phyloP scores from a whole-genome alignment of 1,140 invertebrate species.

The Listronotus oregonensis region DNA sequence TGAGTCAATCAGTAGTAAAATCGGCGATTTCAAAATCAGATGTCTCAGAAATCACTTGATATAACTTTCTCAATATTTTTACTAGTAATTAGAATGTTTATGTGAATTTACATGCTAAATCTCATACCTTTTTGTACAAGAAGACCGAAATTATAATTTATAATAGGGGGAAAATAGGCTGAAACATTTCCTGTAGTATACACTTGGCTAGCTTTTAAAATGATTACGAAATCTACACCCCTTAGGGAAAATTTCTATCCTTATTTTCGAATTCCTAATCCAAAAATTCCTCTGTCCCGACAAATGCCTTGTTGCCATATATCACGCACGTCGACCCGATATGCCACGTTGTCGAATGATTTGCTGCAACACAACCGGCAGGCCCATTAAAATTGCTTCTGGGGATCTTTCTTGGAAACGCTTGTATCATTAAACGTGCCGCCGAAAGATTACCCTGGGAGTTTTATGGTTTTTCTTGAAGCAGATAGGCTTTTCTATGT shows the following conservation, averaged over 20 bases:
- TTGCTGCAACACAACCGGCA: conserved; percentile 11
- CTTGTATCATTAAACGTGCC: conserved; percentile 21
- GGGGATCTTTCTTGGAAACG: conserved; percentile 9
- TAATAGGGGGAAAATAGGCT: too few relatives aligned
- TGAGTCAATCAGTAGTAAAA: too few relatives aligned
- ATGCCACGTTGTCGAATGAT: conserved; percentile 17
- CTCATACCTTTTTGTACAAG: too few relatives aligned
- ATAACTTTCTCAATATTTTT: too few relatives aligned
- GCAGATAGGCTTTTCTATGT: conserved; percentile 12
- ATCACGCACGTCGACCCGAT: conserved; percentile 11
- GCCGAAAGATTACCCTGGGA: conserved; percentile 12
- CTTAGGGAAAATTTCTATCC: conserved; percentile 24
- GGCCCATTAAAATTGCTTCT: conserved; percentile 17
- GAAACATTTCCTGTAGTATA: too few relatives aligned
- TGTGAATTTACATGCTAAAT: too few relatives aligned
- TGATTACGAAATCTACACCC: too few relatives aligned
- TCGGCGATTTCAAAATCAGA: too few relatives aligned
- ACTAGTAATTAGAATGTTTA: too few relatives aligned
- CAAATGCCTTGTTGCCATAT: conserved; percentile 6
- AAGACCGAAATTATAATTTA: too few relatives aligned
- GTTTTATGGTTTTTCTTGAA: conserved; percentile 16
- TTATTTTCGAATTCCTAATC: conserved; percentile 1
- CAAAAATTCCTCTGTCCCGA: not conserved
- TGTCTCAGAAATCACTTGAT: too few relatives aligned
- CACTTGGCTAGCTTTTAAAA: too few relatives aligned